Evolutionary conservation across 2,797 vertebrate genomes (phyloP).

Genomic region (Eospalax fontanierii): DNA sequence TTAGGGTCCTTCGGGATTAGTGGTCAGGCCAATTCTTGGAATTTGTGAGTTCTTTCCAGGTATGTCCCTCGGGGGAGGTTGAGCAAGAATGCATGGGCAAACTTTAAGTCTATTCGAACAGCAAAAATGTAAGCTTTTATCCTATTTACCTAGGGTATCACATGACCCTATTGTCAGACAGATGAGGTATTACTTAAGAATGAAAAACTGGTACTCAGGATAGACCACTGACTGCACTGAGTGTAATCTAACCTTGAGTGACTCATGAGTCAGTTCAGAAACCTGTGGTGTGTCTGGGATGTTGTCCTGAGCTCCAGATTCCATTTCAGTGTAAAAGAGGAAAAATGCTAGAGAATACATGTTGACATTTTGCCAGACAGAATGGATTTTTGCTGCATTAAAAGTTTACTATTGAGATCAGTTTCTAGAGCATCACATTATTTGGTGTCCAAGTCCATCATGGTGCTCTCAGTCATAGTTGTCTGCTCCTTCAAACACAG

Average conservation of each 20-base stretch:
- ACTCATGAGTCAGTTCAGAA: neutral
- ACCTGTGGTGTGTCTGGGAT: neutral
- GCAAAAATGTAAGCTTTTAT: no score
- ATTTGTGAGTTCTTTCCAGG: no score
- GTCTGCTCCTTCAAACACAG: constrained; percentile 8
- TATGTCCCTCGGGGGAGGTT: no score
- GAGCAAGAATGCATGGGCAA: no score
- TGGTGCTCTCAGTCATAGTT: neutral
- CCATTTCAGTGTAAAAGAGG: neutral
- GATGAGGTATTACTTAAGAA: constrained; percentile 28
- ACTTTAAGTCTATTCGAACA: no score
- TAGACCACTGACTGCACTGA: constrained; percentile 38
- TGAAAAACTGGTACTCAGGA: constrained; percentile 23
- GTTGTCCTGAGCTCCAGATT: neutral
- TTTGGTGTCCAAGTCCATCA: neutral
- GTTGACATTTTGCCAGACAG: constrained; percentile 55
- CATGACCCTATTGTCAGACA: constrained; percentile 17
- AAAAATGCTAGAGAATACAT: constrained; percentile 8
- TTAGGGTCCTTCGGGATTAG: no score
- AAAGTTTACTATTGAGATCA: constrained; percentile 56
- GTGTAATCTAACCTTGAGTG: constrained; percentile 27
- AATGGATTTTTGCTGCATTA: constrained; percentile 39
- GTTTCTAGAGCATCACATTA: constrained; percentile 27
- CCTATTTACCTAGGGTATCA: no score
- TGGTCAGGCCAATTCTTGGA: no score